phyloP scores from a whole-genome alignment of 2,888 invertebrate genomes.

The Nephrocerus scutellatus region DNA sequence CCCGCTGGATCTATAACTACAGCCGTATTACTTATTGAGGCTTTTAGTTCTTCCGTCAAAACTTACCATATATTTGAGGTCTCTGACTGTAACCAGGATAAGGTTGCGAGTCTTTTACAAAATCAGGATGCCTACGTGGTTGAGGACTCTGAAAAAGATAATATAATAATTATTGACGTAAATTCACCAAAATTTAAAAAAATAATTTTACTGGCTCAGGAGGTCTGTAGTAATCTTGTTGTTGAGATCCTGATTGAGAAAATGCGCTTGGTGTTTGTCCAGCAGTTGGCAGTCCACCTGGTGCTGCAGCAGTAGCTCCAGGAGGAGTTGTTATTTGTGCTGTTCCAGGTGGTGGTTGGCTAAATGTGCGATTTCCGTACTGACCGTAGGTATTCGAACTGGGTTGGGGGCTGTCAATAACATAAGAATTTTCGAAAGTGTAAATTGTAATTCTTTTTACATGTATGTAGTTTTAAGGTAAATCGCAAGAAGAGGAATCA shows the following conservation, averaged over 20 bases:
- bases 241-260: slow-evolving; percentile 49
- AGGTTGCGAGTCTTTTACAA: slow-evolving; percentile 67
- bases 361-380: slow-evolving; percentile 44
- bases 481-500: slow-evolving; percentile 11
- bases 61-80: slow-evolving; percentile 60
- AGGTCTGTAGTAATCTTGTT: slow-evolving; percentile 54
- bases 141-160: slow-evolving; percentile 56
- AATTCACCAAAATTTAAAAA: neutral
- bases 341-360: slow-evolving; percentile 47
- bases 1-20: too few relatives aligned
- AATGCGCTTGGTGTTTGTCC: slow-evolving; percentile 46
- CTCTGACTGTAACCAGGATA: slow-evolving; percentile 61
- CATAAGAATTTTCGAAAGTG: neutral
- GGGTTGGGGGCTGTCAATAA: slow-evolving; percentile 41
- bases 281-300: slow-evolving; percentile 41
- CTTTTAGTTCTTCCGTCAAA: too few relatives aligned
- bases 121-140: slow-evolving; percentile 74
- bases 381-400: slow-evolving; percentile 46
- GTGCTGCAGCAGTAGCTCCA: slow-evolving; percentile 35
- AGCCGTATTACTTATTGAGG: too few relatives aligned
- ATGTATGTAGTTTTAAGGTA: slow-evolving; percentile 8
- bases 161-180: slow-evolving; percentile 1
- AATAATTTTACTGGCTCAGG: slow-evolving; percentile 40
- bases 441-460: neutral
- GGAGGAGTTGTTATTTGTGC: slow-evolving; percentile 50